A percentile compares a stretch with the other conserved stretches of the same genome.
Evolutionary conservation across 2,888 invertebrate species (phyloP).

Genomic region (Stegophylla sp.): DNA sequence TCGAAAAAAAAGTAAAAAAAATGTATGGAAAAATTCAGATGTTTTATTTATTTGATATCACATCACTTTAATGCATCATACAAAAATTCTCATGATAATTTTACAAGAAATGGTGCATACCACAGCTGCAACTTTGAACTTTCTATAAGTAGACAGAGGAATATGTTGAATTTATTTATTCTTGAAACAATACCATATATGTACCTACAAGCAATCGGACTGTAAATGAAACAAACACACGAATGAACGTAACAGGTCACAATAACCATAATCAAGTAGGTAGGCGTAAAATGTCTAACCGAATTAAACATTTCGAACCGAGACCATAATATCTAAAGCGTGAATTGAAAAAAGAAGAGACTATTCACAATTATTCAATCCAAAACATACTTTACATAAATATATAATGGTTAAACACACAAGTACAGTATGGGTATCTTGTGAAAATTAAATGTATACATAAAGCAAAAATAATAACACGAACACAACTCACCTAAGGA

Average conservation of each 20-base stretch:
- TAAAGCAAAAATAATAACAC: not conserved
- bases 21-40: too few relatives aligned
- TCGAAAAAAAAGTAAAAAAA: too few relatives aligned
- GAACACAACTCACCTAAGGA: not conserved
- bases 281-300: not conserved
- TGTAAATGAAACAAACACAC: not conserved
- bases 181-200: conserved; percentile 46
- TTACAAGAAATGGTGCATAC: not conserved
- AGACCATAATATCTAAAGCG: not conserved
- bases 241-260: not conserved
- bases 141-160: conserved; percentile 6
- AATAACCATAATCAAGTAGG: not conserved
- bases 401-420: too few relatives aligned
- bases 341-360: not conserved
- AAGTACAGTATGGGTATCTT: too few relatives aligned
- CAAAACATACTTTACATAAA: not conserved
- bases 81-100: not conserved
- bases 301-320: not conserved
- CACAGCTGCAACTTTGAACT: conserved; percentile 6
- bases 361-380: not conserved
- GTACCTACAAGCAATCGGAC: conserved; percentile 19
- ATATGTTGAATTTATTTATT: not conserved
- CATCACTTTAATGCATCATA: not conserved
- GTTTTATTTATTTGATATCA: not conserved
- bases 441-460: not conserved